These are phyloP conservation scores for Spermophilus dauricus DNA, from an alignment of 2,113 vertebrate species.

Conservation along the genomic window DNA sequence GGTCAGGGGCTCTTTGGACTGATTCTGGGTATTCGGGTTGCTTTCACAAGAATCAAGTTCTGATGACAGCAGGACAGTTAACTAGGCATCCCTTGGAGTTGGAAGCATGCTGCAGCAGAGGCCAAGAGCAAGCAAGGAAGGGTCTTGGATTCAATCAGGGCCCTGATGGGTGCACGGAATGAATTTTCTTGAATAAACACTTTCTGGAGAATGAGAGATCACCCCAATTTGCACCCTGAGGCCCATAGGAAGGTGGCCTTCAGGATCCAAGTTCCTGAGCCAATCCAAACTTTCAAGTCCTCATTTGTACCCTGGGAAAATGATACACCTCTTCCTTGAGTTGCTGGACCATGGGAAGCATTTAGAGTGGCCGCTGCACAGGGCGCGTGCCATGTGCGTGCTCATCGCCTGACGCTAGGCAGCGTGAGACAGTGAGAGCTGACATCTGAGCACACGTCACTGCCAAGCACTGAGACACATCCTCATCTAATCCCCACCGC, in stretches of 20 bases:
- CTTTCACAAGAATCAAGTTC: not conserved
- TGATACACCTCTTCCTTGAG: rapidly evolving
- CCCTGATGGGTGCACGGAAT: not conserved
- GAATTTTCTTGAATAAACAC: not conserved
- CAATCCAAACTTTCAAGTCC: not conserved
- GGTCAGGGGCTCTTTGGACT: not conserved
- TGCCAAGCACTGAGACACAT: not conserved
- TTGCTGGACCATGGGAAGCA: rapidly evolving
- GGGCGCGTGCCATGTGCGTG: rapidly evolving
- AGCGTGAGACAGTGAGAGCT: not conserved
- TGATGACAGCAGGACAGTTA: not conserved
- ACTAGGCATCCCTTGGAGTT: rapidly evolving
- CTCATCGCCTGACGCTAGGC: not conserved
- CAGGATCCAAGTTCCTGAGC: not conserved
- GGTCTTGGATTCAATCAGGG: too few species aligned
- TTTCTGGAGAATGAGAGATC: not conserved
- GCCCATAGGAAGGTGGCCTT: not conserved
- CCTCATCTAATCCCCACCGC: not conserved
- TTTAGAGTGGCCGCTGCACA: not conserved
- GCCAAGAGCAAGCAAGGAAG: not conserved
- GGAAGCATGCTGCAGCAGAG: not conserved
- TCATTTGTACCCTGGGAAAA: too few species aligned
- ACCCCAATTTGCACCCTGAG: not conserved
- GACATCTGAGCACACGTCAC: not conserved
- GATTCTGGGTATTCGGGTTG: not conserved